These are phyloP conservation scores for Holothuria scabra DNA, from an alignment of 53 echinoderm and acorn worm genomes.

Conservation along the genomic window DNA sequence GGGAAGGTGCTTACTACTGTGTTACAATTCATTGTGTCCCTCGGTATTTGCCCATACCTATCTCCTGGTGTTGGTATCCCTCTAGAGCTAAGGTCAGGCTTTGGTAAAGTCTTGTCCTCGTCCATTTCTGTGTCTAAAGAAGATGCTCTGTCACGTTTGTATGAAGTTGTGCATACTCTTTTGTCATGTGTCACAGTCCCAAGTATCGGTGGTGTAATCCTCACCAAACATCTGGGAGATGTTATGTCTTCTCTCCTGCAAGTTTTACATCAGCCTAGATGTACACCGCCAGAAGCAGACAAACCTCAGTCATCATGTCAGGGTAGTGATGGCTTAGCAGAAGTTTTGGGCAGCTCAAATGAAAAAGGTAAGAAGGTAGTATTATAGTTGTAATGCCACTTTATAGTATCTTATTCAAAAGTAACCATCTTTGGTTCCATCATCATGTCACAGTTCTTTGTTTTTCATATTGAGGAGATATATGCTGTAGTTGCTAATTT, in stretches of 20 bases:
- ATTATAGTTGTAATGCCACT: too few relatives aligned
- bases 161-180: constrained; percentile 57
- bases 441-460: too few relatives aligned
- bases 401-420: too few relatives aligned
- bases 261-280: constrained; percentile 43
- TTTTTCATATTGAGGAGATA: too few relatives aligned
- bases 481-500: too few relatives aligned
- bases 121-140: constrained; percentile 12
- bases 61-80: constrained; percentile 88
- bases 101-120: constrained; percentile 55
- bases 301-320: too few relatives aligned
- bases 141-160: constrained; percentile 48
- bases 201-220: constrained; percentile 77
- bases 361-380: too few relatives aligned
- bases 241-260: constrained; percentile 81
- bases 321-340: too few relatives aligned
- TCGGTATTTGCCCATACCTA: constrained; percentile 80
- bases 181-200: constrained; percentile 68
- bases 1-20: constrained; percentile 69
- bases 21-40: constrained; percentile 80
- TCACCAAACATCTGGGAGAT: constrained; percentile 86
- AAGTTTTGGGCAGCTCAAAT: too few relatives aligned
- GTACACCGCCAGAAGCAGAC: background rate
- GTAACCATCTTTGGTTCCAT: too few relatives aligned
- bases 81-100: constrained; percentile 73